A percentile compares a stretch with the other conserved stretches of the same genome.
phyloP scores from a whole-genome alignment of 2,888 invertebrate genomes.

The Ophion slaviceki region DNA sequence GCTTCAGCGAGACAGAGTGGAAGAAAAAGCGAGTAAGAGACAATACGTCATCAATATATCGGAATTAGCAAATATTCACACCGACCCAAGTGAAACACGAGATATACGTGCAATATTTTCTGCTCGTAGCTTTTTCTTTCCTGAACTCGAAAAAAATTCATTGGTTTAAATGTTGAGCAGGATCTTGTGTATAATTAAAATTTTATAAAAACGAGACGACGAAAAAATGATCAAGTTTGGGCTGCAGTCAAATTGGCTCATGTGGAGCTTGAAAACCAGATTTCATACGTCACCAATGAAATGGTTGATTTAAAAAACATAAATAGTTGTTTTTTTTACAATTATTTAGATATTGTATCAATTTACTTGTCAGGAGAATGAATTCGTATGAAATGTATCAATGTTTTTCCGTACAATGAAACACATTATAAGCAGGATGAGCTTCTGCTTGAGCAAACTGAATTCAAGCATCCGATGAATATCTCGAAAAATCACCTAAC shows the following conservation, averaged over 20 bases:
- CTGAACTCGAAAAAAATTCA: background rate
- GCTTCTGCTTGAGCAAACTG: conserved; percentile 1
- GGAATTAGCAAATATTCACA: conserved; percentile 60
- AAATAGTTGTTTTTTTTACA: too few relatives aligned
- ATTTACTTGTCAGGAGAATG: background rate
- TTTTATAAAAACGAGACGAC: background rate
- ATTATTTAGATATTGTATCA: too few relatives aligned
- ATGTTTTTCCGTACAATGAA: background rate
- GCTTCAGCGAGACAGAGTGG: background rate
- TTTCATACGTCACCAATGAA: background rate
- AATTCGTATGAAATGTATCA: background rate
- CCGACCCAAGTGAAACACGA: conserved; percentile 12
- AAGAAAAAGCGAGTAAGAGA: conserved; percentile 61
- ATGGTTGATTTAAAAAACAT: background rate
- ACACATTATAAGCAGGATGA: background rate
- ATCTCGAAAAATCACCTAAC: conserved; percentile 35
- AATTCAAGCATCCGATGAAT: conserved; percentile 6
- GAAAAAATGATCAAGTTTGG: background rate
- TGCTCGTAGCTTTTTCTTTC: background rate
- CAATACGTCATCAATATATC: conserved; percentile 75
- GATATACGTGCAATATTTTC: background rate
- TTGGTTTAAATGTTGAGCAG: background rate
- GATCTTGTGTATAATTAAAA: background rate
- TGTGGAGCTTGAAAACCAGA: background rate
- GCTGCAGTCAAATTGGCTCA: background rate